Percentiles rank a stretch among this genome's conserved stretches.
phyloP scores from a whole-genome alignment of 2,797 vertebrate genomes.

The Manis javanica region DNA sequence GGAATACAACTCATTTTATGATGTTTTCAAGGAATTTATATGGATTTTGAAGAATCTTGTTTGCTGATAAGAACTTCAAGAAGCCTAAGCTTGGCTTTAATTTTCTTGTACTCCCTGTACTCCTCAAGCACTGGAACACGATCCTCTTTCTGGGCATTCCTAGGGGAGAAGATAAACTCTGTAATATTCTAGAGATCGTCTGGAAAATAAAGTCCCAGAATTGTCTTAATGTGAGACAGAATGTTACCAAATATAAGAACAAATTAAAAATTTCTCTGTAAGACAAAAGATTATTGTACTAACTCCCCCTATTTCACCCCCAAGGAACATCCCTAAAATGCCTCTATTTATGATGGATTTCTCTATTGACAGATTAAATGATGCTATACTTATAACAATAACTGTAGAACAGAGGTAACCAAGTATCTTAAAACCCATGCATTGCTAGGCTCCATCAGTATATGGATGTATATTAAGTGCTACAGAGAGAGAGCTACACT shows the following conservation, averaged over 20 bases:
- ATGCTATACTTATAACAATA: neutral
- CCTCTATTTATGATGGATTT: neutral
- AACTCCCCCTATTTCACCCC: neutral
- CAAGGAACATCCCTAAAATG: constrained; percentile 27
- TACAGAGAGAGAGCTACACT: neutral
- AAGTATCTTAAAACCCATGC: constrained; percentile 31
- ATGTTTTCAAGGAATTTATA: constrained; percentile 88
- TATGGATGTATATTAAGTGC: neutral
- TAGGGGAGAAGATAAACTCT: constrained; percentile 79
- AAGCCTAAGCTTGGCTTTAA: constrained; percentile 98
- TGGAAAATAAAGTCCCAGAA: neutral
- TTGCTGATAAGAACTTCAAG: constrained; percentile 99
- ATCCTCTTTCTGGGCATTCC: constrained; percentile 97
- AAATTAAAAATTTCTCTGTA: constrained; percentile 30
- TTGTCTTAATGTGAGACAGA: constrained; percentile 26
- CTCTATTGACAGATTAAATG: constrained; percentile 47
- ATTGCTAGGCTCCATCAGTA: neutral
- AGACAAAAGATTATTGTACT: neutral
- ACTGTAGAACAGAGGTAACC: neutral
- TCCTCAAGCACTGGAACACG: constrained; percentile 95
- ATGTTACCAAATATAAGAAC: constrained; percentile 39
- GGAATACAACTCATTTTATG: constrained; percentile 76
- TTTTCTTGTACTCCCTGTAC: constrained; percentile 97
- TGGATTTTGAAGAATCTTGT: constrained; percentile 98
- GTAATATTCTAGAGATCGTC: constrained; percentile 35